Conservation (phyloP, 2,113 vertebrate species). For the Trogon melanurus region DNA sequence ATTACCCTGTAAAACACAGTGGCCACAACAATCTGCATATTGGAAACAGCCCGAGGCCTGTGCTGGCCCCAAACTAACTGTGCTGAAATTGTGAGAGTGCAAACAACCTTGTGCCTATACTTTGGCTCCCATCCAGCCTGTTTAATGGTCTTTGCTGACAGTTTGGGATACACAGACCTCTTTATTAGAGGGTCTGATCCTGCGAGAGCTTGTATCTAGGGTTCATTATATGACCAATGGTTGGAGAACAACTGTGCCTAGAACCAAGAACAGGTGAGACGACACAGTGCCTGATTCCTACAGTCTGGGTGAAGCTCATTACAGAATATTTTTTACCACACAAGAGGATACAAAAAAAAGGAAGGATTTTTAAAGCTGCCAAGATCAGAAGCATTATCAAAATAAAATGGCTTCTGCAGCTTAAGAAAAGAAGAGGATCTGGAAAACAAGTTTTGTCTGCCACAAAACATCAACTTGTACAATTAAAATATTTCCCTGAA, state of each 20-base stretch:
- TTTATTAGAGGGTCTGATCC: neutral
- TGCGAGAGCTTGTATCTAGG: neutral
- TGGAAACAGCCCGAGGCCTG: neutral
- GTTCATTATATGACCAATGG: neutral
- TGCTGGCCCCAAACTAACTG: neutral
- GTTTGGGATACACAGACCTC: neutral
- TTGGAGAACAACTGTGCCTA: neutral
- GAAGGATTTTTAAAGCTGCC: neutral
- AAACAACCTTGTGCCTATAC: neutral
- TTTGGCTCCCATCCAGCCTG: neutral
- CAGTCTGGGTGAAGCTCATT: neutral
- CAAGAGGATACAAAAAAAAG: neutral
- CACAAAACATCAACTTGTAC: neutral
- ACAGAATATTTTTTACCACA: neutral
- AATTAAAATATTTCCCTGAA: neutral
- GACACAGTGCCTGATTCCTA: neutral
- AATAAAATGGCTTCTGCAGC: neutral
- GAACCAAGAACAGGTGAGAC: neutral
- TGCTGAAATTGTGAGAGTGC: neutral
- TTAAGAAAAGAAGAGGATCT: neutral
- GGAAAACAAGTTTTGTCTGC: neutral
- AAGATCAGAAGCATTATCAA: neutral
- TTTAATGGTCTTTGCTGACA: neutral
- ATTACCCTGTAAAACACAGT: neutral
- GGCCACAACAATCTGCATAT: neutral